Percentiles rank a stretch among this genome's conserved stretches.
Conservation (phyloP, 2,113 vertebrate genomes). For the Nerophis lumbriciformis region DNA sequence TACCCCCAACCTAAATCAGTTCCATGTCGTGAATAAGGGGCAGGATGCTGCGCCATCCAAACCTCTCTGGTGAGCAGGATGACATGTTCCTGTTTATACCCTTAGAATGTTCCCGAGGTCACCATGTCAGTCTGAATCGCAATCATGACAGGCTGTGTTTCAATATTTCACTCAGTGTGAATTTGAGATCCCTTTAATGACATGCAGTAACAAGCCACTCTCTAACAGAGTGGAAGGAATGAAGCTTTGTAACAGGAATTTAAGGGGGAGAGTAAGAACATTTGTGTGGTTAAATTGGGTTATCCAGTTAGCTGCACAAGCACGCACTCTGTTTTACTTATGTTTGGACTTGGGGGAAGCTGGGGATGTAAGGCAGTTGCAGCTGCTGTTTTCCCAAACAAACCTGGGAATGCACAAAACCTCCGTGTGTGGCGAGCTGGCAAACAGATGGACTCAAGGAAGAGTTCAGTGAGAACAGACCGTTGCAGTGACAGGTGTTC, state of each 20-base stretch:
- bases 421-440: slow-evolving; percentile 23
- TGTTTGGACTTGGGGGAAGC: not conserved
- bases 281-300: slow-evolving; percentile 10
- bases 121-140: slow-evolving; percentile 16
- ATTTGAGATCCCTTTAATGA: slow-evolving; percentile 28
- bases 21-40: not conserved
- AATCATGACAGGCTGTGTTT: slow-evolving; percentile 13
- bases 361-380: not conserved
- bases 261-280: slow-evolving; percentile 1
- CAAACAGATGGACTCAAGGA: slow-evolving; percentile 32
- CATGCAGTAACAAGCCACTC: slow-evolving; percentile 3
- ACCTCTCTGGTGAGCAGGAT: slow-evolving; percentile 3
- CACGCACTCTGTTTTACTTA: slow-evolving; percentile 6
- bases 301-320: slow-evolving; percentile 8
- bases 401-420: slow-evolving; percentile 24
- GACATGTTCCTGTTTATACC: not conserved
- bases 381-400: slow-evolving; percentile 18
- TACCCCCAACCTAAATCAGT: not conserved
- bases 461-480: slow-evolving; percentile 38
- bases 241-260: slow-evolving; percentile 1
- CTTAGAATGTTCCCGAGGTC: slow-evolving; percentile 1
- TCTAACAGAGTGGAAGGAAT: slow-evolving; percentile 16
- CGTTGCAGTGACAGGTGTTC: slow-evolving; percentile 55
- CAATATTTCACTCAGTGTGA: slow-evolving; percentile 23
- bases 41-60: no score